Evolutionary conservation across 2,797 vertebrate species (phyloP).

Genomic region (Poecilia gillii): DNA sequence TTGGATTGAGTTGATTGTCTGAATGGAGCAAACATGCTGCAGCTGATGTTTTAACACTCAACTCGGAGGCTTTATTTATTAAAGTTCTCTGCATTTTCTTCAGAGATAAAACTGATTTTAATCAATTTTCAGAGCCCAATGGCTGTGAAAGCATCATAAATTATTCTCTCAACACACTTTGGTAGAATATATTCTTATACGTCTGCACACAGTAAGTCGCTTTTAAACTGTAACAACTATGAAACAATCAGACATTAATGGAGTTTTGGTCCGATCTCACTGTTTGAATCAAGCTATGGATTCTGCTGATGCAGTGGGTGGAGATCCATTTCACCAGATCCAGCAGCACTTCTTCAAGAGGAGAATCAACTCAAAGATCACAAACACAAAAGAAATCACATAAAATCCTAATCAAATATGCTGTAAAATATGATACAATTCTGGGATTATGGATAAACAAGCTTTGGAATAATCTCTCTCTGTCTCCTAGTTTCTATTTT

Average conservation of each 20-base stretch:
- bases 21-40: neutral
- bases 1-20: no score
- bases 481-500: neutral
- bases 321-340: neutral
- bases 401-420: neutral
- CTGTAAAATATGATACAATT: neutral
- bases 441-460: neutral
- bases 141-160: neutral
- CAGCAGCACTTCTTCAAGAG: neutral
- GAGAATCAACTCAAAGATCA: neutral
- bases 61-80: neutral
- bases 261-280: neutral
- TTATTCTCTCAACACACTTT: neutral
- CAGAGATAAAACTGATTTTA: neutral
- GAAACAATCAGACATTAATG: neutral
- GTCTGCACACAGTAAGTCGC: neutral
- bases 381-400: neutral
- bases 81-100: neutral
- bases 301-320: neutral
- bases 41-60: neutral
- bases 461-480: neutral
- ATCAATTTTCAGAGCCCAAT: neutral
- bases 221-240: neutral
- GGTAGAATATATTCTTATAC: neutral
- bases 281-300: neutral